Evolutionary conservation across 2,888 invertebrate genomes (phyloP), one percentile per base, ranked within the genome.

Genomic region (Subacronicta megacephala): DNA sequence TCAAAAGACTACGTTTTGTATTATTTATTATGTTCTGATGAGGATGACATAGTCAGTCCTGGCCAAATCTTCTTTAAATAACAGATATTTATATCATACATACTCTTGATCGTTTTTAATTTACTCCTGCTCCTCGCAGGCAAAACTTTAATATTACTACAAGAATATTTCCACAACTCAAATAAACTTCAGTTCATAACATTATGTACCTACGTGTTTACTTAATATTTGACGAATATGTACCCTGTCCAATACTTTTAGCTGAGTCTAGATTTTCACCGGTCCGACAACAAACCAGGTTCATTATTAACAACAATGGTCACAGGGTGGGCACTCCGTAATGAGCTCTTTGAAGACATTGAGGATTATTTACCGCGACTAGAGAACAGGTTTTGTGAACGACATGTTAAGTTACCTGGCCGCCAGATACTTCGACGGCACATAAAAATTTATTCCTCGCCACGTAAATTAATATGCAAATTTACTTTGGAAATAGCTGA

Each of bases 301-400:
- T 46, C 46, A 53, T 63, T 58, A 52, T 44, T 44, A 33, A 52
- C 5, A 40, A 69, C 47, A 55, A 64, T 64, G 60, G 36, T 44
- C 36, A 51, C 23, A 41, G 64, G 60, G 41, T 45, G 49, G 65
- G 42, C 59, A 51, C 51, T 10, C 20, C 7, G 36, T 55, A 47
- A 69, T 45, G 43, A 46, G 36, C 15, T 51, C 61, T 54, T 42
- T 57, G 37, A 49, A 71, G 55, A 56, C 66, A 55, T 59, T 64
- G 60, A 49, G 33, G 59, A 42, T 64, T 54, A 70, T 47, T 9
- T 33, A 45, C 49, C 66, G 61, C 55, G 65, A 65, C 60, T 17
- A 18, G 31, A 29, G 55, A 41, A 65, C 47, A 51, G 56, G 41
- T 41, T 43, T 38, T 50, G 45, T 45, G 31, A 42, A 15, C 46